Evolutionary conservation across 2,888 invertebrate genomes (phyloP).

Genomic region (Eupithecia pulchellata): DNA sequence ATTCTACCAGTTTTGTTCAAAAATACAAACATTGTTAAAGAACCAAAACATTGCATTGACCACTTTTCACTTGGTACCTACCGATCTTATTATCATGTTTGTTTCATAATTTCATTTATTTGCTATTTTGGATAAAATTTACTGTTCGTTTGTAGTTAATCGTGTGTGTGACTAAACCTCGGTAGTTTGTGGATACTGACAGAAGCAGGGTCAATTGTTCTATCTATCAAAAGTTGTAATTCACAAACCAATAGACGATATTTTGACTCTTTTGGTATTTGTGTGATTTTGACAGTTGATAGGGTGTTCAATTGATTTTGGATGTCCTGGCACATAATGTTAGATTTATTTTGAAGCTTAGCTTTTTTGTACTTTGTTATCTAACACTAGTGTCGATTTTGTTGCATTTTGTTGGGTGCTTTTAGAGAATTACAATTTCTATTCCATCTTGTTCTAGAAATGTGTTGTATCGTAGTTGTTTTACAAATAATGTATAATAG

Average conservation of each 20-base stretch:
- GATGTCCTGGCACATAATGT: slow-evolving; percentile 78
- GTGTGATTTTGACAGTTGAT: slow-evolving; percentile 64
- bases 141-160: slow-evolving; percentile 1
- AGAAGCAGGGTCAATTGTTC: slow-evolving; percentile 79
- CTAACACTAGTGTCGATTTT: slow-evolving; percentile 6
- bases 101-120: slow-evolving; percentile 4
- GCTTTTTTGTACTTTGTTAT: slow-evolving; percentile 16
- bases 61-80: not conserved
- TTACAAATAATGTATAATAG: no score
- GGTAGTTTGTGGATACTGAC: slow-evolving; percentile 64
- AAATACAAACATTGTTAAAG: not conserved
- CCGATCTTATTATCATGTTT: not conserved
- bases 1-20: not conserved
- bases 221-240: slow-evolving; percentile 72
- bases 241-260: slow-evolving; percentile 28
- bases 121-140: not conserved
- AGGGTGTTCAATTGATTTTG: slow-evolving; percentile 77
- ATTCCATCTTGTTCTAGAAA: no score
- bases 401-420: slow-evolving; percentile 7
- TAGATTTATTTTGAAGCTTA: slow-evolving; percentile 28
- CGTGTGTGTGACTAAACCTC: slow-evolving; percentile 61
- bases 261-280: not conserved
- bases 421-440: not conserved
- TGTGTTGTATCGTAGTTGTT: no score
- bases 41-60: not conserved